Evolutionary conservation across 2,797 vertebrate genomes (phyloP).

Genomic region (Onychomys arenicola): DNA sequence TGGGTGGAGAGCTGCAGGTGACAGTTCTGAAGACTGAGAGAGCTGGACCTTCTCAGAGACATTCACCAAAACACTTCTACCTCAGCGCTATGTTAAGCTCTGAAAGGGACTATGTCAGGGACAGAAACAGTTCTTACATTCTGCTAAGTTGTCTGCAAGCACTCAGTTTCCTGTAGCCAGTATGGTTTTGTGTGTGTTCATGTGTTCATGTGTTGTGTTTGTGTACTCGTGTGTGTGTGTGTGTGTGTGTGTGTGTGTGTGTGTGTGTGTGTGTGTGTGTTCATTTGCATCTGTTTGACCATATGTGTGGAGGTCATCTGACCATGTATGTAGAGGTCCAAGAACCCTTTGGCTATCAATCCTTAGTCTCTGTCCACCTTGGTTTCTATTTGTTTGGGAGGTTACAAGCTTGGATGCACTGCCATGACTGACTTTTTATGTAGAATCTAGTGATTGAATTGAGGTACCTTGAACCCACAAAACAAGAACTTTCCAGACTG

Average conservation of each 20-base stretch:
- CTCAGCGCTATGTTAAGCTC: background rate
- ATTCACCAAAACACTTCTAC: background rate
- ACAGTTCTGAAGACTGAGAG: background rate
- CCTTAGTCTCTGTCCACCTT: too few species aligned
- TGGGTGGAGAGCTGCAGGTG: background rate
- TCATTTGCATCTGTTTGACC: background rate
- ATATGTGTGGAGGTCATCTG: background rate
- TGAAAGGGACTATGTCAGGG: background rate
- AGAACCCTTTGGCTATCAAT: background rate
- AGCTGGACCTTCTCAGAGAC: background rate
- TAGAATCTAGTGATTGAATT: too few species aligned
- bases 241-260: background rate
- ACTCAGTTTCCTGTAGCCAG: background rate
- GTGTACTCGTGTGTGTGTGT: too few species aligned
- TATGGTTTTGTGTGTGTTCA: too few species aligned
- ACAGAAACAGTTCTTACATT: background rate
- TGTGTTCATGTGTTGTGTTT: background rate
- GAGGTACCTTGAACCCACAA: too few species aligned
- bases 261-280: background rate
- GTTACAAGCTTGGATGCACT: background rate
- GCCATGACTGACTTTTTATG: background rate
- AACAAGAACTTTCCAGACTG: background rate
- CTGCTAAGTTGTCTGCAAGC: background rate
- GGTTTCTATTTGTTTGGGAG: background rate
- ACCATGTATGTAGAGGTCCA: too few species aligned